These are phyloP conservation scores for Thera obeliscata DNA, from an alignment of 2,888 invertebrate genomes.

Conservation along the genomic window DNA sequence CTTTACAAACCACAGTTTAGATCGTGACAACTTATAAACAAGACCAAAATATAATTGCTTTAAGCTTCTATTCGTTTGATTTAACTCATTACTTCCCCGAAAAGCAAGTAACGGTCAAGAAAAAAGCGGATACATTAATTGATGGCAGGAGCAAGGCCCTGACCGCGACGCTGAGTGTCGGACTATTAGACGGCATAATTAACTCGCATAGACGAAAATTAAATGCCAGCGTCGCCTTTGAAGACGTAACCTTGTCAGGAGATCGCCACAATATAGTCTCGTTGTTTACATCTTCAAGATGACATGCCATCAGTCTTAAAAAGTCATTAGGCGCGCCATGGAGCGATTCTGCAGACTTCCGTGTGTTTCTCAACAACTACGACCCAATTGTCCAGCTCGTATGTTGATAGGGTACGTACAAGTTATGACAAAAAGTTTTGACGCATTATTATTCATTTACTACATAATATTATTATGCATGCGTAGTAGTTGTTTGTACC, in stretches of 20 bases:
- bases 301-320: slow-evolving; percentile 57
- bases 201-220: slow-evolving; percentile 45
- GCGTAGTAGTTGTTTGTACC: too few relatives aligned
- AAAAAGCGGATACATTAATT: slow-evolving; percentile 82
- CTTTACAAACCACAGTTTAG: slow-evolving; percentile 6
- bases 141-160: slow-evolving; percentile 72
- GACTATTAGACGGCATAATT: slow-evolving; percentile 60
- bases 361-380: slow-evolving; percentile 49
- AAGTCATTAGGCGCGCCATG: slow-evolving; percentile 59
- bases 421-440: not conserved
- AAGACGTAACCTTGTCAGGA: slow-evolving; percentile 52
- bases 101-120: slow-evolving; percentile 67
- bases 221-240: slow-evolving; percentile 41
- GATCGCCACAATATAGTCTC: slow-evolving; percentile 43
- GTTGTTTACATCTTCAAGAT: slow-evolving; percentile 52
- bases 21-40: not conserved
- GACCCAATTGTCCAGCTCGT: slow-evolving; percentile 21
- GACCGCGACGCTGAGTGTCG: slow-evolving; percentile 61
- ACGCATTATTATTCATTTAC: not conserved
- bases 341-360: slow-evolving; percentile 66
- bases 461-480: too few relatives aligned
- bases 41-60: slow-evolving; percentile 47
- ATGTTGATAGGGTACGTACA: not conserved
- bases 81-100: slow-evolving; percentile 69
- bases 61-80: slow-evolving; percentile 52